Evolutionary conservation across 2,888 invertebrate genomes (phyloP).

Genomic region (Cryptops parisi): DNA sequence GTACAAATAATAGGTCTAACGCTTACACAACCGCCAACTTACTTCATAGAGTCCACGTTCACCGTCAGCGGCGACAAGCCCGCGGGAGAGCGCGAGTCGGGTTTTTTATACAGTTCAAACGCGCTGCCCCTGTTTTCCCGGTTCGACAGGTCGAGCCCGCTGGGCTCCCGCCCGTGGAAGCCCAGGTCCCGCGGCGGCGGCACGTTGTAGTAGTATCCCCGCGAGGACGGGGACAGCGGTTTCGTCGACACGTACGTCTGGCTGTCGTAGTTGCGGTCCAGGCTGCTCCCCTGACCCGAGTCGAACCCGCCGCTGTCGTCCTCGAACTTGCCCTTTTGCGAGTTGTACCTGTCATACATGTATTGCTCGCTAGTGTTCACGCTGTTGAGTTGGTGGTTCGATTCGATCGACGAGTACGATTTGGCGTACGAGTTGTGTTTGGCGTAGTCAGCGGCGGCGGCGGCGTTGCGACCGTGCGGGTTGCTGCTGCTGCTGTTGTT

Average conservation of each 20-base stretch:
- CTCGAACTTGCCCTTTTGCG: conserved; percentile 18
- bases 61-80: conserved; percentile 16
- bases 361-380: conserved; percentile 17
- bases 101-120: conserved; percentile 87
- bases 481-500: conserved; percentile 16
- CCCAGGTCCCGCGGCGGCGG: conserved; percentile 26
- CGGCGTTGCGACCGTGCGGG: conserved; percentile 18
- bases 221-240: conserved; percentile 13
- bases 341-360: no score
- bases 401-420: conserved; percentile 17
- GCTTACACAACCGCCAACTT: no score
- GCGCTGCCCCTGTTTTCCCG: conserved; percentile 86
- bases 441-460: no score
- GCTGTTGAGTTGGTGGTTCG: conserved; percentile 12
- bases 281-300: conserved; percentile 37
- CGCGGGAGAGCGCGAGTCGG: conserved; percentile 34
- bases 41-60: conserved; percentile 9
- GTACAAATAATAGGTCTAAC: no score
- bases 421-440: conserved; percentile 18
- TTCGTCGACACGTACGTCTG: no score
- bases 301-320: conserved; percentile 29
- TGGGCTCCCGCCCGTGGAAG: conserved; percentile 34
- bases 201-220: conserved; percentile 40
- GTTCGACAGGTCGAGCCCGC: conserved; percentile 54
- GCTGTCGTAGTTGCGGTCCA: conserved; percentile 34